phyloP scores from a whole-genome alignment of 2,797 vertebrate genomes.

The Schizothorax lantsangensis region DNA sequence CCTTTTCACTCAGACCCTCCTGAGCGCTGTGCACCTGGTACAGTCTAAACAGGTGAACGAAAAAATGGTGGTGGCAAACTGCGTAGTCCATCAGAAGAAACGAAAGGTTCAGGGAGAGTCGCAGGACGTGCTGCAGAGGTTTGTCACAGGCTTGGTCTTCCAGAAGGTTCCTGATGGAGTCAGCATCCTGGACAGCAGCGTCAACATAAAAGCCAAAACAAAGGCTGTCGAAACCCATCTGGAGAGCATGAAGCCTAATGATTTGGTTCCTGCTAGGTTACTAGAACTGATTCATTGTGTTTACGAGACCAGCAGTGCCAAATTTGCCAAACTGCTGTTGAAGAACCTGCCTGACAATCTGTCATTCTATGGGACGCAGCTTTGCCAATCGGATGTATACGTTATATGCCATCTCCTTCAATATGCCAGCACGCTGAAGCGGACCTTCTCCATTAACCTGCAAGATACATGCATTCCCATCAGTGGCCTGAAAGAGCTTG shows the following conservation, averaged over 20 bases:
- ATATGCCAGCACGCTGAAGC: constrained; percentile 66
- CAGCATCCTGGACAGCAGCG: constrained; percentile 53
- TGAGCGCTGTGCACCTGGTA: constrained; percentile 81
- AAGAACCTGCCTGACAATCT: constrained; percentile 77
- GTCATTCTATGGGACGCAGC: constrained; percentile 80
- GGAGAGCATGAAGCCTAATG: constrained; percentile 70
- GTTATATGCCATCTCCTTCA: constrained; percentile 78
- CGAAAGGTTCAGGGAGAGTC: constrained; percentile 83
- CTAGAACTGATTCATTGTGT: constrained; percentile 86
- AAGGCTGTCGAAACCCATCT: constrained; percentile 77
- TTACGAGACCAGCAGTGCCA: constrained; percentile 76
- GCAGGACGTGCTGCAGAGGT: constrained; percentile 81
- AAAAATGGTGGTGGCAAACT: constrained; percentile 78
- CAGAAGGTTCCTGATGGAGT: constrained; percentile 67
- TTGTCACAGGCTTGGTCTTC: constrained; percentile 84
- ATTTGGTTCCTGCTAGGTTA: constrained; percentile 76
- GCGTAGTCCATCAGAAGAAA: constrained; percentile 77
- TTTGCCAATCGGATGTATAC: constrained; percentile 81
- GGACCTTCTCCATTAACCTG: constrained; percentile 83
- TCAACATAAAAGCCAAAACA: constrained; percentile 70
- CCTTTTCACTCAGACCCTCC: constrained; percentile 85
- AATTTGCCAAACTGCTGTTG: constrained; percentile 73
- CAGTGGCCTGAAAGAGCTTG: constrained; percentile 80
- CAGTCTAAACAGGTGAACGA: constrained; percentile 76
- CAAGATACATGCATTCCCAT: constrained; percentile 80